A percentile compares a stretch with the other conserved stretches of the same genome.
These are phyloP conservation scores for Arrhopalites spinosus DNA, from an alignment of 2,888 invertebrate genomes.

Conservation along the genomic window DNA sequence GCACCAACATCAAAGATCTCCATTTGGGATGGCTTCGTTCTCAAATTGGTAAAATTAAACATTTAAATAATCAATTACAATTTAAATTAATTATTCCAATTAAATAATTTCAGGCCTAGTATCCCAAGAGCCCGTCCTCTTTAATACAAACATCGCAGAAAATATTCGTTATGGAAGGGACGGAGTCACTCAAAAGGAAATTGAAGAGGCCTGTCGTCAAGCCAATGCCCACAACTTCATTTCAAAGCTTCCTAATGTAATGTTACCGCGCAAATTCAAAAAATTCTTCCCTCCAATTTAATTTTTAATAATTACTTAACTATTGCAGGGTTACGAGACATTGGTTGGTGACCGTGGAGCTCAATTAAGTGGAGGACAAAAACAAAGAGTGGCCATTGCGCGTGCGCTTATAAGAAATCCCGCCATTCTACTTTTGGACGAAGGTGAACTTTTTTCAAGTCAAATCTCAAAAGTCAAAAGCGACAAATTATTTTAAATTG, in stretches of 20 bases:
- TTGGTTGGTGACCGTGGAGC: constrained; percentile 79
- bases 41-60: constrained; percentile 61
- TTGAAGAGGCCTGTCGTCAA: constrained; percentile 72
- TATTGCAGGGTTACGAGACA: constrained; percentile 70
- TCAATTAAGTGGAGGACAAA: constrained; percentile 81
- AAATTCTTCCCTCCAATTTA: too few species aligned
- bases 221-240: constrained; percentile 80
- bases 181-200: constrained; percentile 69
- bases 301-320: too few species aligned
- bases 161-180: constrained; percentile 85
- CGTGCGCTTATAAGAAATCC: constrained; percentile 74
- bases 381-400: constrained; percentile 83
- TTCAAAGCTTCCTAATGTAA: constrained; percentile 71
- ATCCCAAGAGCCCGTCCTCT: constrained; percentile 58
- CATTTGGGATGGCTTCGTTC: constrained; percentile 70
- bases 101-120: background rate
- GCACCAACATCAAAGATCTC: constrained; percentile 68
- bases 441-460: constrained; percentile 16
- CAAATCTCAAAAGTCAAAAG: background rate
- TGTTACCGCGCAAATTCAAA: too few species aligned
- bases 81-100: too few species aligned
- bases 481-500: too few species aligned
- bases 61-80: too few species aligned
- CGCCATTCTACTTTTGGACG: constrained; percentile 68
- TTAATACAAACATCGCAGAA: constrained; percentile 79